A percentile compares a stretch with the other conserved stretches of the same genome.
These are phyloP conservation scores for Chymomyza fuscimana DNA, from an alignment of 2,888 invertebrate genomes.

Conservation along the genomic window DNA sequence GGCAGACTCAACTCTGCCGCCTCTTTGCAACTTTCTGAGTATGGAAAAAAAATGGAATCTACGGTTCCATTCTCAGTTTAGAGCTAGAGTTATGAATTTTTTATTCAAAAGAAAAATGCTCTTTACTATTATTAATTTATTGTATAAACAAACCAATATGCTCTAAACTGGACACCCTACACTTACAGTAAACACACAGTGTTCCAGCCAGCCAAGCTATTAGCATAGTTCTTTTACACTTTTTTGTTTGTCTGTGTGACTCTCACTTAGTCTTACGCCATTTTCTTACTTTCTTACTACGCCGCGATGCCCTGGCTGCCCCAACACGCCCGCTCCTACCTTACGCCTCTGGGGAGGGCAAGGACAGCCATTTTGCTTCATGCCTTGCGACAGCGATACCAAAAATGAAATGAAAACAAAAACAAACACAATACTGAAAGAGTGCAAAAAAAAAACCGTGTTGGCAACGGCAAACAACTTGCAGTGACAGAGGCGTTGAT, in stretches of 20 bases:
- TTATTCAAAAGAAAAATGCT: too few relatives aligned
- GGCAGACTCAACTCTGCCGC: too few relatives aligned
- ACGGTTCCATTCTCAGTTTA: too few relatives aligned
- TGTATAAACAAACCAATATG: neutral
- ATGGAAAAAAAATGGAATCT: too few relatives aligned
- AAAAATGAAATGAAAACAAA: neutral
- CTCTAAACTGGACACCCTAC: neutral
- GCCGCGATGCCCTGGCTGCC: neutral
- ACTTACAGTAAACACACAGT: neutral
- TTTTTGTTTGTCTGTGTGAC: slow-evolving; percentile 38
- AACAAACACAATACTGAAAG: neutral
- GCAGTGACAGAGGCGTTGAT: neutral
- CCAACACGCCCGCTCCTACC: neutral
- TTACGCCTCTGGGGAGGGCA: slow-evolving; percentile 20
- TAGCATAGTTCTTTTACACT: slow-evolving; percentile 66
- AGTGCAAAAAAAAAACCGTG: neutral
- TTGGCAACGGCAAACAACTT: neutral
- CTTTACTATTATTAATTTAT: neutral
- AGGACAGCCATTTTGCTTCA: slow-evolving; percentile 31
- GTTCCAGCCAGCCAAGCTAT: slow-evolving; percentile 43
- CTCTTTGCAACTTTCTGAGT: too few relatives aligned
- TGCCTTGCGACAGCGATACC: slow-evolving; percentile 21
- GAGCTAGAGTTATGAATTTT: too few relatives aligned
- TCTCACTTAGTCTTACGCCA: slow-evolving; percentile 10
- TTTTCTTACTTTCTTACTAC: neutral